Base-by-base conservation (phyloP, 2,113 vertebrate species). In the Channa argus region DNA sequence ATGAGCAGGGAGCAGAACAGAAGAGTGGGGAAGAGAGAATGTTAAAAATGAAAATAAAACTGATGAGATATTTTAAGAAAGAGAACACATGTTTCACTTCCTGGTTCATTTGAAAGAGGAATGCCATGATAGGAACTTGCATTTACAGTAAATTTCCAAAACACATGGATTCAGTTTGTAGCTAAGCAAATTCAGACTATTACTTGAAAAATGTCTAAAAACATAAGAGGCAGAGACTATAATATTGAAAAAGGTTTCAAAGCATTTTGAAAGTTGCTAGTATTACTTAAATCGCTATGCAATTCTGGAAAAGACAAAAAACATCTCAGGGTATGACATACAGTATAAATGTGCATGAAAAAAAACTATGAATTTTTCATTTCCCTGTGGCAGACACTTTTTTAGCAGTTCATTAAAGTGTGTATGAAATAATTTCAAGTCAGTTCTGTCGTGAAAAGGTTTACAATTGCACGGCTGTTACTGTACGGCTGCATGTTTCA, bases 341-440 rank as follows among this genome's bases (percentile, higher is more conserved):
- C 37, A 44, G 54, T 58, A 64, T 62, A 75, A 77, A 71, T 51
- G 36, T 49, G 54, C 39, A 62, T 46, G 59, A 68, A 39, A 72
- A 74, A 80, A 49, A 85, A 71, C 39, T 55, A 56, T 79, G 43
- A 65, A 74, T 83, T 7, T 66, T 79, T 85, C 63, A 77, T 79
- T 47, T 59, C 61, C 37, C 59, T 3, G 7, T 1, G 2, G 82
- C 67, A 86, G 43, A 86, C 4, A 12, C 5, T 69, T 64, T 80
- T 62, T 45, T 41, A 73, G 65, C 50, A 82, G 51, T 51, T 71
- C 66, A 87, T 85, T 82, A 62, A 77, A 74, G 44, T 77, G 85
- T 79, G 55, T 39, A 73, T 53, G 56, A 86, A 88, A 75, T 77
- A 43, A 75, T 88, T 90, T 77, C 1, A 65, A 80, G 62, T 75